A percentile compares a stretch with the other conserved stretches of the same genome.
phyloP scores from a whole-genome alignment of 1,140 invertebrate genomes.

The Drosophila pallidifrons region DNA sequence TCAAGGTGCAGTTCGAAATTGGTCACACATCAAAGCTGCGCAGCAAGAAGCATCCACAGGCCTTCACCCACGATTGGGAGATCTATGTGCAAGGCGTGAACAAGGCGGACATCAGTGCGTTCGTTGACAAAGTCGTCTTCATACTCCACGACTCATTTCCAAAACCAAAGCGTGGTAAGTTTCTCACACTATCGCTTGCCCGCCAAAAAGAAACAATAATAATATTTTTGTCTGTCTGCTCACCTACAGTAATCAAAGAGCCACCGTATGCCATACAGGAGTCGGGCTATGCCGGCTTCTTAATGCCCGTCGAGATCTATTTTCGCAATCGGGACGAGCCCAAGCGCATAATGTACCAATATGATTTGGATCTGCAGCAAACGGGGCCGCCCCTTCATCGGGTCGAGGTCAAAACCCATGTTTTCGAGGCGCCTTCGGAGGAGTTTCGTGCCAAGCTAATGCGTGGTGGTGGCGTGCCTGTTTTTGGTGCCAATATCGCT shows the following conservation, averaged over 20 bases:
- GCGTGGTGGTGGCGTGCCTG: slow-evolving; percentile 91
- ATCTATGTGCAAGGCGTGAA: slow-evolving; percentile 96
- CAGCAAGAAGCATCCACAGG: slow-evolving; percentile 90
- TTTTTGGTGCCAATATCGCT: slow-evolving; percentile 59
- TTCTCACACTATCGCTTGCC: neutral
- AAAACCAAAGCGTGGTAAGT: slow-evolving; percentile 93
- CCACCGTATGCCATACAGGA: slow-evolving; percentile 96
- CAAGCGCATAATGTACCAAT: slow-evolving; percentile 93
- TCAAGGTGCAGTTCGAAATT: slow-evolving; percentile 95
- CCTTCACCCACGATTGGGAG: slow-evolving; percentile 99
- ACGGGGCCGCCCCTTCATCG: slow-evolving; percentile 91
- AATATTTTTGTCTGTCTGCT: slow-evolving; percentile 66
- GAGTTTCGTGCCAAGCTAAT: slow-evolving; percentile 95
- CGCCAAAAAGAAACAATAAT: slow-evolving; percentile 30
- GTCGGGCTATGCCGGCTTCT: slow-evolving; percentile 97
- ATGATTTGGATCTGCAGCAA: slow-evolving; percentile 93
- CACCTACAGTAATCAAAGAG: slow-evolving; percentile 90
- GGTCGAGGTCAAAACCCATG: slow-evolving; percentile 86
- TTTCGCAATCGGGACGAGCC: slow-evolving; percentile 96
- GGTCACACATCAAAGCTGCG: slow-evolving; percentile 94
- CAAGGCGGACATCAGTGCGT: slow-evolving; percentile 93
- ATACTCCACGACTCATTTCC: slow-evolving; percentile 96
- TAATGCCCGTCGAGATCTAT: slow-evolving; percentile 95
- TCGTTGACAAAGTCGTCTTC: slow-evolving; percentile 98
- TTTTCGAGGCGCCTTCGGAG: slow-evolving; percentile 90